Evolutionary conservation across 1,140 invertebrate genomes (phyloP), one percentile per base, ranked within the genome.

Genomic region (Trachymyrmex septentrionalis): DNA sequence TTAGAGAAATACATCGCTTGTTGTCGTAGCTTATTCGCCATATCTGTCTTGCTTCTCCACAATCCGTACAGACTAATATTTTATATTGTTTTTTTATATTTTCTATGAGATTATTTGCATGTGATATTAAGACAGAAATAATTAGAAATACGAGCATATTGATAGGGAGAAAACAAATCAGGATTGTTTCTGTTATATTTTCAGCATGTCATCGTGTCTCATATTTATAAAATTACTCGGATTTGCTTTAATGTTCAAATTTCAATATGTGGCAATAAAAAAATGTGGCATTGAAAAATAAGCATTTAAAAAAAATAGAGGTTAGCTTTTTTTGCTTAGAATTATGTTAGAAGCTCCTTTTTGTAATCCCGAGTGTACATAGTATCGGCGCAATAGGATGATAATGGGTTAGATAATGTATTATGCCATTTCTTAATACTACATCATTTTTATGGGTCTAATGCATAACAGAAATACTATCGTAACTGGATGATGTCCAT

Each of bases 401-500:
- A 72, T 72, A 19, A 12, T 30, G 21, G 6, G 5, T 69, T n/a
- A 27, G 2, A 53, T 53, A 72, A 48, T 27, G 3, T 50, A 71
- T 21, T 14, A 66, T 0, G n/a, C 0, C 6, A 44, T 27, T 71
- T 50, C 21, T 48, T 6, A 9, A 5, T 27, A 66, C 50, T 71
- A 44, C 21, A 50, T 7, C 24, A 6, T 30, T 53, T 72, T 53
- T 27, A 38, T 44, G 14, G 4, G 7, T 6, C 38, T 59, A 75
- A 75, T 34, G 55, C 14, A 59, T 30, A 16, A 34, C 1, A 7
- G 3, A 44, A 76, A 34, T 57, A 44, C 21, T 27, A 19, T 44
- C 21, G 21, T 86, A 77, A 73, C 14, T 76, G 38, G 88, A 88
- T 48, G n/a, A 5, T 86, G 50, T 64, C 64, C 34, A 61, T 82